A percentile compares a stretch with the other conserved stretches of the same genome.
phyloP scores from a whole-genome alignment of 2,888 invertebrate genomes.

The Loripinus fragilis region DNA sequence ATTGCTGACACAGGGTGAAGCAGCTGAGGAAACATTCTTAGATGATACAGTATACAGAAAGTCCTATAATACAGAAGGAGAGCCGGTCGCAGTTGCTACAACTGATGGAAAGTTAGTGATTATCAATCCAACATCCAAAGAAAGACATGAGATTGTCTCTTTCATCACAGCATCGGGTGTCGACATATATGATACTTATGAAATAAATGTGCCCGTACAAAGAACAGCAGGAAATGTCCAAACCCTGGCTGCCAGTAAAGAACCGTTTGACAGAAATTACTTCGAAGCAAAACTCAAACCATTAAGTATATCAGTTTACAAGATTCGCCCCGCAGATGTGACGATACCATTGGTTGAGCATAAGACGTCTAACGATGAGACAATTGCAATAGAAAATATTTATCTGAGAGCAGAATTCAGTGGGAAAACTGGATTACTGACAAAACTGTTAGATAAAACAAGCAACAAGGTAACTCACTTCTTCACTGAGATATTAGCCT shows the following conservation, averaged over 20 bases:
- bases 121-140: slow-evolving; percentile 42
- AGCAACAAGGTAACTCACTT: slow-evolving; percentile 87
- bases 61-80: background rate
- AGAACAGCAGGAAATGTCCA: background rate
- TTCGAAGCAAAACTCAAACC: slow-evolving; percentile 7
- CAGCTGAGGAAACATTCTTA: slow-evolving; percentile 16
- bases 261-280: background rate
- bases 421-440: slow-evolving; percentile 84
- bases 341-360: slow-evolving; percentile 34
- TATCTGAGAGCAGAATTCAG: slow-evolving; percentile 66
- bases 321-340: slow-evolving; percentile 54
- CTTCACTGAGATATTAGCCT: slow-evolving; percentile 89
- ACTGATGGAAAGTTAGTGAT: slow-evolving; percentile 29
- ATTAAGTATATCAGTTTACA: background rate
- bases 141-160: slow-evolving; percentile 43
- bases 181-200: background rate
- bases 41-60: slow-evolving; percentile 16
- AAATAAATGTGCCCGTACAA: background rate
- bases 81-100: background rate
- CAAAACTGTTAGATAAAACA: slow-evolving; percentile 90
- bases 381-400: slow-evolving; percentile 69
- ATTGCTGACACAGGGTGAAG: slow-evolving; percentile 58
- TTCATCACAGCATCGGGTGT: background rate
- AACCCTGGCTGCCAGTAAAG: background rate
- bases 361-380: slow-evolving; percentile 1